Evolutionary conservation across 2,113 vertebrate species (phyloP), one percentile per base, ranked within the genome.

Genomic region (Perccottus glenii): DNA sequence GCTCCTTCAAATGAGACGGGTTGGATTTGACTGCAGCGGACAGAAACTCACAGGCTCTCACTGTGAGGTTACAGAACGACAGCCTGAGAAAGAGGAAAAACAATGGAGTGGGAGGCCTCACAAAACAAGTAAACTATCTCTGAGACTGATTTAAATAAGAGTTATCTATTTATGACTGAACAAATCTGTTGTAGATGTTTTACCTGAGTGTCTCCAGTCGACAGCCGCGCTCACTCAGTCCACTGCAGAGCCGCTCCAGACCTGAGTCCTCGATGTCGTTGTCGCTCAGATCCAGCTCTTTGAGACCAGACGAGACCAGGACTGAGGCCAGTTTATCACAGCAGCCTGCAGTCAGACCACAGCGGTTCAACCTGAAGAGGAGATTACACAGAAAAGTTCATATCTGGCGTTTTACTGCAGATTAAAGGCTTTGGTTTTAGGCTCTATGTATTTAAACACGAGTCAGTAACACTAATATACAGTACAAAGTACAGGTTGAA

Each of bases 151-250:
- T 9, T 7, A 60, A 4, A 12, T 19, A 4, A 6, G 43, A 2
- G 1, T 9, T n/a, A n/a, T n/a, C n/a, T n/a, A n/a, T n/a, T n/a
- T n/a, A n/a, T n/a, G n/a, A n/a, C n/a, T n/a, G n/a, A n/a, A n/a
- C n/a, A n/a, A n/a, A 4, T 12, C 27, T 36, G 27, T 27, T 32
- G 38, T 4, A 10, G 38, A 6, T 35, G 45, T 19, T 5, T 27
- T 56, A 77, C 75, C 75, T 52, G 11, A 77, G 67, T 3, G 5
- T 50, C 36, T 71, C 43, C 56, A 77, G 60, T 48, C 42, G 42
- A 55, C 74, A 70, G 55, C 9, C 3, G 3, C 3, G 1, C 6
- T 57, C 43, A 32, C 11, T 11, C 35, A 78, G 52, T 42, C 58
- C 75, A 2, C 0, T 1, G 9, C 10, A 64, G 15, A 78, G 69